Conservation (phyloP, 2,113 vertebrate species). For the Alethe castanea region DNA sequence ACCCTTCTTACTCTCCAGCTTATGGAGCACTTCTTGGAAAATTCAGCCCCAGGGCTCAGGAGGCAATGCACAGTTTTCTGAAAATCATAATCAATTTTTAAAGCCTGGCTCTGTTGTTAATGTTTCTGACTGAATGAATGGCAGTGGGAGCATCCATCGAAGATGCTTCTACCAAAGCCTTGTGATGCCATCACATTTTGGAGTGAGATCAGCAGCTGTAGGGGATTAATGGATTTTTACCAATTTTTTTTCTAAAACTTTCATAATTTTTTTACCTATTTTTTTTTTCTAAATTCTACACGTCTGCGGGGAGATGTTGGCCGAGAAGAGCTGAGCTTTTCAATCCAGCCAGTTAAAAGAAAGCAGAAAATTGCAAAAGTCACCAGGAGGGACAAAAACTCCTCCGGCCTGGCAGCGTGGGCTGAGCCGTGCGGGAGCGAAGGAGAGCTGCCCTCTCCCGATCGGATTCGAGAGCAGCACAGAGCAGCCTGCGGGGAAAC, state of each 20-base stretch:
- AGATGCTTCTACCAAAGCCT: background rate
- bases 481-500: rapidly evolving
- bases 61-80: background rate
- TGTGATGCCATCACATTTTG: rapidly evolving
- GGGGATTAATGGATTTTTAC: background rate
- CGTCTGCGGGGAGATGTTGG: rapidly evolving
- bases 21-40: background rate
- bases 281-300: background rate
- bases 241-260: background rate
- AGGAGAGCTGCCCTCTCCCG: constrained; percentile 5
- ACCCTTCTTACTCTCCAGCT: background rate
- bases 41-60: background rate
- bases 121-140: background rate
- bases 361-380: background rate
- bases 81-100: background rate
- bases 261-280: background rate
- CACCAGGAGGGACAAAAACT: rapidly evolving
- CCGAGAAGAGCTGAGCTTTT: background rate
- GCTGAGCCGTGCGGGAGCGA: rapidly evolving
- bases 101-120: background rate
- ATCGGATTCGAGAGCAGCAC: background rate
- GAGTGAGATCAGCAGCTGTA: background rate
- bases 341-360: rapidly evolving
- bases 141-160: rapidly evolving
- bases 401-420: rapidly evolving